Evolutionary conservation across 2,888 invertebrate genomes (phyloP), one percentile per base, ranked within the genome.

Genomic region (Parnassius glacialis): DNA sequence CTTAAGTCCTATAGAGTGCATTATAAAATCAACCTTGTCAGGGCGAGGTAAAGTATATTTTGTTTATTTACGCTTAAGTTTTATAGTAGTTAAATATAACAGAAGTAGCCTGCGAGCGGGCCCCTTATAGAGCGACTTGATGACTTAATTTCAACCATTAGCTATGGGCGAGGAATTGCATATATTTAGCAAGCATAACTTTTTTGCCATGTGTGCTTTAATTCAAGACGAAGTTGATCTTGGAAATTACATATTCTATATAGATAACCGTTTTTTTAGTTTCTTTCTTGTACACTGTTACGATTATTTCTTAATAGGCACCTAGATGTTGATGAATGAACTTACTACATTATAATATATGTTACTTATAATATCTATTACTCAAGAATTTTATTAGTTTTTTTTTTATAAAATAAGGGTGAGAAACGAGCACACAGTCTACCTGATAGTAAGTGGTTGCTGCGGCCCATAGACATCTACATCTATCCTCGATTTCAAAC

Each of bases 121-220:
- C 83, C 81, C 78, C 81, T 83, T 76, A 79, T 81, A 81, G 81
- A 76, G 81, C 76, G 78, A 74, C 74, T 74, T 84, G 86, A 88
- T 85, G 88, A 84, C 85, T 87, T 85, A 84, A 88, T 87, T 87
- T 80, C 79, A 79, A 75, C 70, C 80, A 84, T 86, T 87, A 80
- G 82, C 78, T 81, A 79, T 79, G 82, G 81, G 77, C 79, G 77
- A 76, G 77, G 73, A 74, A 79, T 78, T 78, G 80, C 80, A 79
- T 78, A 72, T 64, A 60, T 62, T 65, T 65, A 65, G 59, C 65
- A 60, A 54, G 50, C 53, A 60, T 55, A 60, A 60, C 59, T 58
- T 65, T 69, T 64, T 64, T 62, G 58, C 62, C 64, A 52, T 61
- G 62, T 65, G 55, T 51, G 51, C 61, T 67, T 67, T 68, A 65